Evolutionary conservation across 2,797 vertebrate genomes (phyloP), one percentile per base, ranked within the genome.

Genomic region (Poecile montanus): DNA sequence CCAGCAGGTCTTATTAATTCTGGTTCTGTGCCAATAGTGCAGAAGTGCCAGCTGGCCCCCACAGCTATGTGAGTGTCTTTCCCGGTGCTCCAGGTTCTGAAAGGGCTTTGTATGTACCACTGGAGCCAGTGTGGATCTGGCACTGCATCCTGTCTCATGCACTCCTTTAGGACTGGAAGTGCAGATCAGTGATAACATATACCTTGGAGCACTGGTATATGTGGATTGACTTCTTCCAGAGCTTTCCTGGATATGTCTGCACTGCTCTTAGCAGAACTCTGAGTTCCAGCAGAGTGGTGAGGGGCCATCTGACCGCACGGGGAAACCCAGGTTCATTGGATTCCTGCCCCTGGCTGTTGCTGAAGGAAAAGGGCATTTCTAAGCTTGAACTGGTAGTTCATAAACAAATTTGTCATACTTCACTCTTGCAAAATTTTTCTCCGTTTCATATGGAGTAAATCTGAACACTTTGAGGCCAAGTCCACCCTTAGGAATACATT

Each of bases 1-100:
- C 84, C 87, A 92, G 67, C 81, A 87, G 77, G 8, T 91, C 84
- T 82, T 81, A 84, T 62, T 95, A 93, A 76, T 54, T 82, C 77
- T 89, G 86, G 23, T 58, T 78, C 29, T 54, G 45, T 82, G 91
- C 87, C 94, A 92, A 36, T 13, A 23, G 51, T 47, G 60, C 73
- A n/a, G 29, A 44, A 36, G 34, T 79, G 87, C 91, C 94, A 92
- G 86, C 92, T 91, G 91, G 89, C 84, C 58, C 66, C 74, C 84
- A 47, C 25, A 44, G 40, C 77, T 81, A 4, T 2, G 2, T 21
- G 40, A 76, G 36, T 60, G 60, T 80, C 94, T 85, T 88, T 62
- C 58, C 51, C 0, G 0, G 34, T 57, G 73, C 88, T 88, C 34
- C 74, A 47, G 40, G 44, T 70, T 73, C 92, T 94, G 84, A 89